A percentile compares a stretch with the other conserved stretches of the same genome.
Conservation (phyloP, 2,888 invertebrate genomes). For the Hemaris fuciformis region DNA sequence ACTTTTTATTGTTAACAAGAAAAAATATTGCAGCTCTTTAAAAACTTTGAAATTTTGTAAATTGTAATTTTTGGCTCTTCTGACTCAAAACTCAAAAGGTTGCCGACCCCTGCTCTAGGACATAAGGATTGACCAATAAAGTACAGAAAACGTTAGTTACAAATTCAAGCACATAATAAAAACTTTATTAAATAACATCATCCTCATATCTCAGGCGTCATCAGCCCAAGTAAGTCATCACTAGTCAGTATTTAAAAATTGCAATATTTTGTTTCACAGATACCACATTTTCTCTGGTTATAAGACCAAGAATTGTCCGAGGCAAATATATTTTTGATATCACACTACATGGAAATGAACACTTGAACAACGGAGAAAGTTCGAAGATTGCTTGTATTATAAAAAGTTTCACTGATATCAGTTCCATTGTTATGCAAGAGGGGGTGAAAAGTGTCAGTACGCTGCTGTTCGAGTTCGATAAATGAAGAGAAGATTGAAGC, state of each 20-base stretch:
- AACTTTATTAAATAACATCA: no score
- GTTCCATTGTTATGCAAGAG: constrained; percentile 28
- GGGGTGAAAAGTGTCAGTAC: constrained; percentile 28
- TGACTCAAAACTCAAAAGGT: no score
- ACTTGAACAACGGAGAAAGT: constrained; percentile 8
- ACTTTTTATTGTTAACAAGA: no score
- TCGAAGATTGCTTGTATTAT: constrained; percentile 21
- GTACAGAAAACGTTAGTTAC: no score
- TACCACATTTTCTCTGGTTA: constrained; percentile 6
- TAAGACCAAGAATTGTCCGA: neutral
- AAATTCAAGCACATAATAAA: no score
- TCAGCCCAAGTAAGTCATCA: neutral
- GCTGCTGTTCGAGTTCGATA: constrained; percentile 26
- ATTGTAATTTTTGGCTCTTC: no score
- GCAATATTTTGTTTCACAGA: neutral
- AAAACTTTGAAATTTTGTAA: no score
- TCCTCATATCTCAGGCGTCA: no score
- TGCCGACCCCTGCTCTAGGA: no score
- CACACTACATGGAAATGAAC: constrained; percentile 18
- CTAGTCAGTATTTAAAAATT: neutral
- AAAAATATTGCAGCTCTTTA: no score
- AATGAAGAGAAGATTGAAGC: neutral
- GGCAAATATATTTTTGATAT: constrained; percentile 20
- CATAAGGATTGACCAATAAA: no score
- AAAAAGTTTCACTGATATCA: constrained; percentile 23